Conservation (phyloP, 1,140 invertebrate species). For the Panagrolaimus sp. region DNA sequence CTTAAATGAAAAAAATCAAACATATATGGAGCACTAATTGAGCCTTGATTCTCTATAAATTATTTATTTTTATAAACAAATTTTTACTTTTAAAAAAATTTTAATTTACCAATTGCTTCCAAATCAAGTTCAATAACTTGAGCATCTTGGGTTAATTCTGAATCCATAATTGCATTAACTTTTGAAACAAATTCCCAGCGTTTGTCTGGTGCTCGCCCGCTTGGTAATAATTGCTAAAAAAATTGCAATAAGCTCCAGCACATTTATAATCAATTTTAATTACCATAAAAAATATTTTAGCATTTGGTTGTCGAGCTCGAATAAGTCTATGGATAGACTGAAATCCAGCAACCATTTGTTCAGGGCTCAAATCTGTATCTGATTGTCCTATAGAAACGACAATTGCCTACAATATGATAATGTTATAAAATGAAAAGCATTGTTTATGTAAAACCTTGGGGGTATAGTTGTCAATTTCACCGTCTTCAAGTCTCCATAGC, state of each 20-base stretch:
- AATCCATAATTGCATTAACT: slow-evolving; percentile 23
- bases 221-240: slow-evolving; percentile 24
- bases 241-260: background rate
- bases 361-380: slow-evolving; percentile 10
- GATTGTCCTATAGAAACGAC: slow-evolving; percentile 27
- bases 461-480: slow-evolving; percentile 59
- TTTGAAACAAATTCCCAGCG: slow-evolving; percentile 18
- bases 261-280: slow-evolving; percentile 6
- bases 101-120: slow-evolving; percentile 9
- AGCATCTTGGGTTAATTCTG: slow-evolving; percentile 11
- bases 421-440: too few species aligned
- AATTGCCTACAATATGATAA: background rate
- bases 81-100: too few species aligned
- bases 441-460: slow-evolving; percentile 58
- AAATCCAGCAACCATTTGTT: slow-evolving; percentile 14
- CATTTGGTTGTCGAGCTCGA: slow-evolving; percentile 16
- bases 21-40: slow-evolving; percentile 16
- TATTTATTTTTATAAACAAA: background rate
- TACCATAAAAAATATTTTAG: slow-evolving; percentile 27
- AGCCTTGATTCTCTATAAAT: slow-evolving; percentile 16
- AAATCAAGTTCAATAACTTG: slow-evolving; percentile 17
- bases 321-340: slow-evolving; percentile 10
- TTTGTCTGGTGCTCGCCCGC: slow-evolving; percentile 16
- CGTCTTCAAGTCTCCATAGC: slow-evolving; percentile 60
- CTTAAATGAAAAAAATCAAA: slow-evolving; percentile 24